phyloP scores from a whole-genome alignment of 2,888 invertebrate species.

The Meliscaeva auricollis region DNA sequence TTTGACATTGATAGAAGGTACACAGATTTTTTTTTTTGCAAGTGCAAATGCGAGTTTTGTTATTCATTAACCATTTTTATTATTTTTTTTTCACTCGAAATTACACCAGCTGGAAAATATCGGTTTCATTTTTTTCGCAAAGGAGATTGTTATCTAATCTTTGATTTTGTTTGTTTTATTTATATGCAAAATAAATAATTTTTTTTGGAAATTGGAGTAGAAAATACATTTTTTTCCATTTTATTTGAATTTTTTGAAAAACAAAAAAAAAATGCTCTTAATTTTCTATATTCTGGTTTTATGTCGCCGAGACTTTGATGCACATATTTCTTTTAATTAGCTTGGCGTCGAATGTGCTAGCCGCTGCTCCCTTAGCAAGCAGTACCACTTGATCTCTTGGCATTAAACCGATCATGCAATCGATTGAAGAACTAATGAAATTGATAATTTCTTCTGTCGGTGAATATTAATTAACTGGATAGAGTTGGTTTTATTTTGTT shows the following conservation, averaged over 20 bases:
- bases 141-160: too few relatives aligned
- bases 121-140: too few relatives aligned
- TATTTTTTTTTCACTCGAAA: not conserved
- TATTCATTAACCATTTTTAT: too few relatives aligned
- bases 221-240: too few relatives aligned
- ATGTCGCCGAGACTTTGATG: not conserved
- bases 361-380: not conserved
- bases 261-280: not conserved
- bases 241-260: too few relatives aligned
- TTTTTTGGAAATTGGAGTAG: too few relatives aligned
- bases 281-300: not conserved
- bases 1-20: constrained; percentile 27
- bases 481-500: not conserved
- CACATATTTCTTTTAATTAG: constrained; percentile 11
- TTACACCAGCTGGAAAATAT: not conserved
- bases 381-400: constrained; percentile 21
- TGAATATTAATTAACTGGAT: constrained; percentile 10
- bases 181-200: too few relatives aligned
- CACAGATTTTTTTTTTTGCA: not conserved
- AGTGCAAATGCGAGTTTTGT: too few relatives aligned
- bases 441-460: constrained; percentile 8
- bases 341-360: constrained; percentile 17
- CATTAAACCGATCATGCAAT: constrained; percentile 18
- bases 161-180: too few relatives aligned
- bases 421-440: constrained; percentile 25